These are phyloP conservation scores for Tachyglossus aculeatus DNA, from an alignment of 2,797 vertebrate genomes.

Conservation along the genomic window DNA sequence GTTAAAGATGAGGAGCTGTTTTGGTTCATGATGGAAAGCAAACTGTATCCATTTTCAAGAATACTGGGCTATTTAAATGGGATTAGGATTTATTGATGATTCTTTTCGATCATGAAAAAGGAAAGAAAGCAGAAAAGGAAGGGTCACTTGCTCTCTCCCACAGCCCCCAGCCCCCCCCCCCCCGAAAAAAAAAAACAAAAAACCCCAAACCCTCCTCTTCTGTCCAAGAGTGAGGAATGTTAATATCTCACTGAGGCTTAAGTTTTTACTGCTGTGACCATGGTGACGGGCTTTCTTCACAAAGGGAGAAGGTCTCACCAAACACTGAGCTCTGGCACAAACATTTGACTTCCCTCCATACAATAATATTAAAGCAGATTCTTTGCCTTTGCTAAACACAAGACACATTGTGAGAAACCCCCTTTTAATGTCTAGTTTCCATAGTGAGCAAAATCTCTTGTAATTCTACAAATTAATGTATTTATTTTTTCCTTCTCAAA, in stretches of 20 bases:
- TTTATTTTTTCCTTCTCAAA: conserved; percentile 13
- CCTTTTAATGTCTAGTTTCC: conserved; percentile 44
- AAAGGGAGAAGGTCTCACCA: conserved; percentile 66
- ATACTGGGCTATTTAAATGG: conserved; percentile 67
- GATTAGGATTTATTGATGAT: conserved; percentile 68
- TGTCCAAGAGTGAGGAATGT: conserved; percentile 73
- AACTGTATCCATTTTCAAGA: background rate
- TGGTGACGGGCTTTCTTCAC: conserved; percentile 69
- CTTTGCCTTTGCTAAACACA: conserved; percentile 59
- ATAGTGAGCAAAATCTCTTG: conserved; percentile 1
- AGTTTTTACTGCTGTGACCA: conserved; percentile 70
- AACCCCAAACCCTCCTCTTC: conserved; percentile 44
- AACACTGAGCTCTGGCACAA: conserved; percentile 68
- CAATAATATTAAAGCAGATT: conserved; percentile 65
- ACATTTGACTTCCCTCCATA: conserved; percentile 68
- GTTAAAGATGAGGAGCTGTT: background rate
- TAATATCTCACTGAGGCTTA: conserved; percentile 64
- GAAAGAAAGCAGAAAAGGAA: conserved; percentile 47
- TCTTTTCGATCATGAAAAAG: conserved; percentile 61
- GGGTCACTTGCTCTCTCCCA: conserved; percentile 67
- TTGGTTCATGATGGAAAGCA: background rate
- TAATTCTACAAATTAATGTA: background rate
- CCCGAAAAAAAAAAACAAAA: conserved; percentile 63
- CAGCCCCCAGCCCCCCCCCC: too few species aligned
- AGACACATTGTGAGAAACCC: conserved; percentile 55